These are phyloP conservation scores for Drosophila subsilvestris DNA, from an alignment of 2,888 invertebrate species.

Conservation along the genomic window DNA sequence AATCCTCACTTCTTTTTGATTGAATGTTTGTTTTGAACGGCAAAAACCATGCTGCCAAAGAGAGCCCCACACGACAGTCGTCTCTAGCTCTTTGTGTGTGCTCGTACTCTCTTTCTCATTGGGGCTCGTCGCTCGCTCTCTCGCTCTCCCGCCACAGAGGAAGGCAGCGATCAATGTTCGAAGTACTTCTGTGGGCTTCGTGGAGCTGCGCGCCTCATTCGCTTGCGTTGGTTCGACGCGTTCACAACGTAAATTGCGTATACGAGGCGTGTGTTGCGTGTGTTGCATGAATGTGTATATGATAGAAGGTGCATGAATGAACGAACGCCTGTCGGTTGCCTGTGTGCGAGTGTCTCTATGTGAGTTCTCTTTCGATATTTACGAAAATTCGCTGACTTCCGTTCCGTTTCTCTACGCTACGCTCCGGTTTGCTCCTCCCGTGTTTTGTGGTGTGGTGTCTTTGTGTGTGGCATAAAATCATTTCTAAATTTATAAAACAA, in stretches of 20 bases:
- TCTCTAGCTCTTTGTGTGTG: neutral
- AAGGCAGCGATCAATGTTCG: conserved; percentile 24
- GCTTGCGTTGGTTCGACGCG: conserved; percentile 59
- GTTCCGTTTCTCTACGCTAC: conserved; percentile 43
- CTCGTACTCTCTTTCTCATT: neutral
- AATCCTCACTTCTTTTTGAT: conserved; percentile 25
- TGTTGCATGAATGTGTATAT: conserved; percentile 12
- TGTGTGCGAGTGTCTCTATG: conserved; percentile 30
- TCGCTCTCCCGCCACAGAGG: neutral
- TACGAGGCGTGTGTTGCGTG: conserved; percentile 46
- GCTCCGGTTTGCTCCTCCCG: conserved; percentile 1
- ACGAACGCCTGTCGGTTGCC: conserved; percentile 7
- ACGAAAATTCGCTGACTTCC: conserved; percentile 49
- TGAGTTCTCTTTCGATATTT: conserved; percentile 31
- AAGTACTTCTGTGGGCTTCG: conserved; percentile 66
- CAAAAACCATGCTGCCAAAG: conserved; percentile 31
- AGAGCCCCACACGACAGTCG: neutral
- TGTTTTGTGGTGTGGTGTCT: conserved; percentile 3
- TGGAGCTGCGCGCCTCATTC: conserved; percentile 55
- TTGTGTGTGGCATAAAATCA: conserved; percentile 58
- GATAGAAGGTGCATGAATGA: neutral
- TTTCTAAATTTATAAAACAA: conserved; percentile 72
- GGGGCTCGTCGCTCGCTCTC: neutral
- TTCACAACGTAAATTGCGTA: conserved; percentile 65
- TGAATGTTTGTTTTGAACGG: conserved; percentile 68